phyloP scores from a whole-genome alignment of 2,888 invertebrate genomes.

The Siphlonurus alternatus region DNA sequence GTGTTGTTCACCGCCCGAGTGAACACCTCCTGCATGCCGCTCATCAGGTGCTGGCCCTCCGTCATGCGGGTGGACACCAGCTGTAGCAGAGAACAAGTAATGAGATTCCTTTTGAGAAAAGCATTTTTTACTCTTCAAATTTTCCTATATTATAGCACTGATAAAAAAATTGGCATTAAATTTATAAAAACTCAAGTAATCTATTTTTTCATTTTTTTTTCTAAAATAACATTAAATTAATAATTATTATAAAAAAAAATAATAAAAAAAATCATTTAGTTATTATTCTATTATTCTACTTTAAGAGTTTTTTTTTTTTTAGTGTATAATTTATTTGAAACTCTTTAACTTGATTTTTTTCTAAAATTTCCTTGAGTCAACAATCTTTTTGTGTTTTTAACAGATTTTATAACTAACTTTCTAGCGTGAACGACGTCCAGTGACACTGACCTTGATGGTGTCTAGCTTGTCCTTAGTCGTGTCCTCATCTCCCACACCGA shows the following conservation, averaged over 20 bases:
- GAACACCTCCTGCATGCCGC: conserved; percentile 69
- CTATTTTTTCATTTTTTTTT: too few species aligned
- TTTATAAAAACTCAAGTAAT: too few species aligned
- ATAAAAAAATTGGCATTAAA: too few species aligned
- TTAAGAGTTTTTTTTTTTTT: too few species aligned
- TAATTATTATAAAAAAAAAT: neutral
- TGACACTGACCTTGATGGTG: conserved; percentile 45
- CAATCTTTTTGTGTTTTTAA: neutral
- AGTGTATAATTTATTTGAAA: too few species aligned
- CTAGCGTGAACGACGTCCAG: too few species aligned
- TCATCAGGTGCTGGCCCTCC: conserved; percentile 56
- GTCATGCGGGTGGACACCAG: conserved; percentile 28
- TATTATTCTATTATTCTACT: too few species aligned
- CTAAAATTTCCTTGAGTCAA: neutral
- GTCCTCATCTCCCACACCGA: conserved; percentile 60
- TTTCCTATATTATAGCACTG: too few species aligned
- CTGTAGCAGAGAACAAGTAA: too few species aligned
- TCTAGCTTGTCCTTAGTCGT: conserved; percentile 65
- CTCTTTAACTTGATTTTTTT: neutral
- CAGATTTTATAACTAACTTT: neutral
- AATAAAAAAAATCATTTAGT: neutral
- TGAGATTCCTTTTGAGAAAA: too few species aligned
- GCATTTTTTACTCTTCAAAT: too few species aligned
- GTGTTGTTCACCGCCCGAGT: conserved; percentile 69
- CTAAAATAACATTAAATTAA: neutral